Evolutionary conservation across 1,140 invertebrate genomes (phyloP), one percentile per base, ranked within the genome.

Genomic region (Pygmarrhopalites habei): DNA sequence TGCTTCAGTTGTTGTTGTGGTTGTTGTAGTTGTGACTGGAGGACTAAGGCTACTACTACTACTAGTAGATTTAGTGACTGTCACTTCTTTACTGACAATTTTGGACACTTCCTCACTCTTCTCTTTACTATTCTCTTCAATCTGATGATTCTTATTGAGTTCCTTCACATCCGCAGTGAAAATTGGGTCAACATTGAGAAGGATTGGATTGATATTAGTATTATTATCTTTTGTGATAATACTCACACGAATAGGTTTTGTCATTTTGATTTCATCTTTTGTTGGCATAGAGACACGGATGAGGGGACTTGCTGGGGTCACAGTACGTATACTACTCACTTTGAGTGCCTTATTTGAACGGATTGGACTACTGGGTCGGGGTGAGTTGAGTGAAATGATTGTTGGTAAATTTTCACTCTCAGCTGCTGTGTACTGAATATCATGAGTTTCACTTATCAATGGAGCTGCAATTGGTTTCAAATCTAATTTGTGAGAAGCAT

Each of bases 151-250:
- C 5, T 5, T 4, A 12, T 56, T 41, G 1, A 43, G 7, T 44
- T 62, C 51, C 14, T 41, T 55, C 1, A 32, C 49, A 14, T 52
- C 59, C 15, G 29, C 47, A 14, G 30, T 55, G 51, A 55, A 23
- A 1, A 53, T 15, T 0, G 60, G 60, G 14, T 43, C 49, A 44
- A 26, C 2, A 10, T 43, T 26, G n/a, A 58, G 17, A 23, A 35
- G 5, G 30, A 35, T 39, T 4, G 53, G 53, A 39, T 39, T 56
- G 53, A 28, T 41, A 19, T 32, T 30, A 7, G 51, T 53, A 10
- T 7, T 30, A 39, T 25, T 43, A 39, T 71, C 69, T 41, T 68
- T 71, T n/a, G 55, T 58, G 39, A 71, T 71, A 12, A 71, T 64
- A n/a, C 58, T 62, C 0, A 71, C 69, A 0, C 69, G 66, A 43